Evolutionary conservation across 2,113 vertebrate species (phyloP).

Genomic region (Gyps fulvus): DNA sequence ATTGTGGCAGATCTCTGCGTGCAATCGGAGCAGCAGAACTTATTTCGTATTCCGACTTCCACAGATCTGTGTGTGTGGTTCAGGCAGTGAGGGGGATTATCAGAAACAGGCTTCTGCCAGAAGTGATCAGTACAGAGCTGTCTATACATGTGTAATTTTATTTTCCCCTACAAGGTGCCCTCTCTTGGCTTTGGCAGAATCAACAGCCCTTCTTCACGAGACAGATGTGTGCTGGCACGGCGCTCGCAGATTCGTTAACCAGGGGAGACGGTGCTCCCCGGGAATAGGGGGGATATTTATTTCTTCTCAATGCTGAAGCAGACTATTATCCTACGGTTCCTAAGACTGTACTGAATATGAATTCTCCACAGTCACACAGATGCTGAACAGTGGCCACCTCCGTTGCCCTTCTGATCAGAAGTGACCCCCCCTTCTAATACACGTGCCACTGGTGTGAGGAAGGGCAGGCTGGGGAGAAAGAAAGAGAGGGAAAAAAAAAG

Average conservation of each 20-base stretch:
- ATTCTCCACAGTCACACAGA: not conserved
- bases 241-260: not conserved
- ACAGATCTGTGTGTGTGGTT: not conserved
- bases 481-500: rapidly evolving
- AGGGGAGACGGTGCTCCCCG: not conserved
- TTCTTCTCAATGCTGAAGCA: not conserved
- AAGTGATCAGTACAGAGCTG: not conserved
- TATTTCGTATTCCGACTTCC: not conserved
- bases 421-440: not conserved
- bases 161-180: not conserved
- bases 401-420: not conserved
- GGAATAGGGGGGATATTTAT: not conserved
- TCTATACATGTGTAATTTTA: not conserved
- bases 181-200: not conserved
- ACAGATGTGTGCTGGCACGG: not conserved
- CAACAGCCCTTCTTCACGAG: not conserved
- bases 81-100: not conserved
- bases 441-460: not conserved
- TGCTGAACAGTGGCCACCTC: not conserved
- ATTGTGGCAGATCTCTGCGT: not conserved
- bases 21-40: not conserved
- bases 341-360: not conserved
- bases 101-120: not conserved
- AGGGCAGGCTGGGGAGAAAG: not conserved
- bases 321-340: not conserved